Conservation (phyloP, 2,888 invertebrate genomes). For the Luperina nickerlii region DNA sequence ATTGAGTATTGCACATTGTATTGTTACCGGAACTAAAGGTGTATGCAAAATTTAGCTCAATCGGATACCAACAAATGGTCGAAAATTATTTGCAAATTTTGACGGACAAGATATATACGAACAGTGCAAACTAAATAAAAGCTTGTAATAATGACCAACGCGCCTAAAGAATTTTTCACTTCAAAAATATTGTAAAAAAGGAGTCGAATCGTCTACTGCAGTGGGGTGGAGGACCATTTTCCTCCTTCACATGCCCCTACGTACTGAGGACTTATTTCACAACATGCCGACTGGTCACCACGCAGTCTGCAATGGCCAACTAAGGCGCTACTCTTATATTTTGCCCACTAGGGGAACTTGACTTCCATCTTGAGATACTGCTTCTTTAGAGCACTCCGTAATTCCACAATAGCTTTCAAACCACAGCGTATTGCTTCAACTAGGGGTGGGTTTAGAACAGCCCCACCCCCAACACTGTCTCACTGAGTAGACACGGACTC, state of each 20-base stretch:
- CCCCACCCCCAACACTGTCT: constrained; percentile 31
- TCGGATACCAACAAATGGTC: too few species aligned
- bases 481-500: constrained; percentile 55
- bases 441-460: constrained; percentile 25
- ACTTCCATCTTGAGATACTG: not conserved
- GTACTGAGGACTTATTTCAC: constrained; percentile 6
- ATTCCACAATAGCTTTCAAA: not conserved
- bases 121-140: too few species aligned
- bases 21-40: too few species aligned
- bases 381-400: not conserved
- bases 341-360: not conserved
- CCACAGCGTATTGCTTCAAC: not conserved
- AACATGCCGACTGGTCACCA: not conserved
- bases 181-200: constrained; percentile 19
- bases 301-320: too few species aligned
- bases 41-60: too few species aligned
- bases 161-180: too few species aligned
- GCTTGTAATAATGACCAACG: too few species aligned
- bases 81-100: too few species aligned
- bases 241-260: constrained; percentile 21
- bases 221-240: constrained; percentile 21
- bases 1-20: too few species aligned
- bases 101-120: too few species aligned
- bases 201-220: constrained; percentile 52
- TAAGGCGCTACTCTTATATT: not conserved